These are phyloP conservation scores for Microctenopoma lineatum DNA, from an alignment of 2,797 vertebrate genomes.

Conservation along the genomic window DNA sequence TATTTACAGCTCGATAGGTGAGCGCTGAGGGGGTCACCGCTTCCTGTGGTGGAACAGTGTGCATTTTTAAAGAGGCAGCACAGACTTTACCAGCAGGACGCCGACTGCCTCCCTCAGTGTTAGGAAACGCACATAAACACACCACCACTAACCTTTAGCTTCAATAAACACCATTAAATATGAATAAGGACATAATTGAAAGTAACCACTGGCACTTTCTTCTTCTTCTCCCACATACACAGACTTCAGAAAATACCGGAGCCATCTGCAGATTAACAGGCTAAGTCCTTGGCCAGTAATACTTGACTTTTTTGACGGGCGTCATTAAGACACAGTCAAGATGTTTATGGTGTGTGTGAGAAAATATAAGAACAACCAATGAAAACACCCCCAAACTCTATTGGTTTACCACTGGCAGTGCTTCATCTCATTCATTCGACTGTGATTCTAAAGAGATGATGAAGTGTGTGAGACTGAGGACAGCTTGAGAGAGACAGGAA, in stretches of 20 bases:
- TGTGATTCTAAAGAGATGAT: constrained; percentile 24
- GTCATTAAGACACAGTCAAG: constrained; percentile 38
- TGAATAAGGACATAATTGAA: constrained; percentile 88
- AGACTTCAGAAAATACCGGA: constrained; percentile 33
- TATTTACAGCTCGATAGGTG: constrained; percentile 86
- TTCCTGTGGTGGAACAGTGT: constrained; percentile 73
- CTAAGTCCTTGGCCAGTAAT: constrained; percentile 46
- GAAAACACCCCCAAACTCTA: constrained; percentile 15
- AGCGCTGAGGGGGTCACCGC: constrained; percentile 72
- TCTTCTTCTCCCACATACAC: constrained; percentile 23
- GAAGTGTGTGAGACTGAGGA: constrained; percentile 4
- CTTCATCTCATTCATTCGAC: constrained; percentile 4
- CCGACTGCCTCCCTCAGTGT: constrained; percentile 63
- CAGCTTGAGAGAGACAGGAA: constrained; percentile 7
- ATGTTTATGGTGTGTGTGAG: constrained; percentile 28
- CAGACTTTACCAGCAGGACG: constrained; percentile 79
- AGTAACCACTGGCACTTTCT: constrained; percentile 78
- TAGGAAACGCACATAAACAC: constrained; percentile 78
- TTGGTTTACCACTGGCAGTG: constrained; percentile 1
- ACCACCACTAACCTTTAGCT: constrained; percentile 82
- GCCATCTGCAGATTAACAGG: constrained; percentile 35
- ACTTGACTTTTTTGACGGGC: constrained; percentile 67
- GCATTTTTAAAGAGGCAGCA: constrained; percentile 84
- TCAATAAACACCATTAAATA: constrained; percentile 89
- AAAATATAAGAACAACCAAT: constrained; percentile 12